These are phyloP conservation scores for Thamnophis sirtalis DNA, from an alignment of 2,113 vertebrate genomes.

Conservation along the genomic window DNA sequence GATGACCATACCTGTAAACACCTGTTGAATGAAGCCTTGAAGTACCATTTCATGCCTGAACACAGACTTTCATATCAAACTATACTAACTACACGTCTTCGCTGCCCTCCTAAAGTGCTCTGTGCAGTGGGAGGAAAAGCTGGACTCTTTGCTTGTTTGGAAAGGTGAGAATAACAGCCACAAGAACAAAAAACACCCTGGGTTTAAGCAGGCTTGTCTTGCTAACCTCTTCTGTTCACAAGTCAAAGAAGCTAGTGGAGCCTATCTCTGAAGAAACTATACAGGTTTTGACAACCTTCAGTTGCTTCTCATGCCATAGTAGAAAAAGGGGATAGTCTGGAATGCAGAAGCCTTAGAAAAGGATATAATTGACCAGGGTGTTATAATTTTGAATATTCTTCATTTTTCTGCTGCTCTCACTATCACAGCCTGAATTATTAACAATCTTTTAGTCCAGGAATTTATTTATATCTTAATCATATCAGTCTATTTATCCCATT, in stretches of 20 bases:
- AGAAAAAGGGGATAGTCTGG: not conserved
- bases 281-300: not conserved
- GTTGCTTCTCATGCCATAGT: too few relatives aligned
- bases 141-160: conserved; percentile 92
- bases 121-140: conserved; percentile 96
- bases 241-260: not conserved
- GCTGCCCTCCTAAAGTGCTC: conserved; percentile 93
- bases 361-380: not conserved
- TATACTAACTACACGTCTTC: conserved; percentile 84
- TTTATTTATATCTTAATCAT: not conserved
- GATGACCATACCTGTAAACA: conserved; percentile 97
- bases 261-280: not conserved
- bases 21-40: conserved; percentile 95
- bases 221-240: not conserved
- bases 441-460: not conserved
- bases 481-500: not conserved
- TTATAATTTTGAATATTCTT: not conserved
- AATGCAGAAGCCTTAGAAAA: too few relatives aligned
- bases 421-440: not conserved
- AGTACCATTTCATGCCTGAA: conserved; percentile 99
- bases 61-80: conserved; percentile 95
- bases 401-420: not conserved
- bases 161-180: conserved; percentile 76
- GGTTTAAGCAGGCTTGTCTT: not conserved
- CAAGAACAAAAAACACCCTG: too few relatives aligned